Base-by-base conservation (phyloP, 2,888 invertebrate genomes). In the Lasioglossum leucozonium region DNA sequence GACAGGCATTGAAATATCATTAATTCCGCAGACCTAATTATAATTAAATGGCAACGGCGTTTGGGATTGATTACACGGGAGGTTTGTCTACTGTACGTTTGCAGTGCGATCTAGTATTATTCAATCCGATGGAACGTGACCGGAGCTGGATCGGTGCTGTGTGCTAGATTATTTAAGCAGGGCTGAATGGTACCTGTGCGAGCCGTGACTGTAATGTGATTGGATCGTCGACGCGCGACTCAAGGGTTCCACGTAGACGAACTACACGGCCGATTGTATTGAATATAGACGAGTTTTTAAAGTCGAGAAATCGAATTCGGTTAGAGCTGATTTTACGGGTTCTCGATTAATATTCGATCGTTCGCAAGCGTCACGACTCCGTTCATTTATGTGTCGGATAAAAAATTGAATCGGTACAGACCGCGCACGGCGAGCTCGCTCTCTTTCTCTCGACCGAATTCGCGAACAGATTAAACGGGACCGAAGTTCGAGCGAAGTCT, bases 381-480 rank as follows among this genome's bases (percentile, higher is more conserved):
- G 72, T 73, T 81, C 73, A 69, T 83, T 72, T 44, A n/a, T 5
- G 1, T 13, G 67, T 47, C 55, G 67, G 30, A n/a, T 40, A 67
- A 67, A 81, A 76, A 69, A 58, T 47, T 40, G 76, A 72, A 83
- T 73, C 37, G 37, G 11, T 26, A 26, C 4, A 40, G 34, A n/a
- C 10, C 5, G 18, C 22, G 37, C 22, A 4, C 42, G 30, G 10
- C 55, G n/a, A 55, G n/a, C 55, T 55, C n/a, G 55, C 55, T 55
- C 55, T 55, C 0, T 30, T 18, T 62, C 62, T 83, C 72, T 67
- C 47, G 51, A 55, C 67, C 40, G 73, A 51, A 62, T 67, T 67
- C 81, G 62, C 69, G 40, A 69, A 81, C 69, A 47, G 47, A 62
- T 84, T 77, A 73, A 81, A 73, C 71, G 72, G 40, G 77, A 73